phyloP scores from a whole-genome alignment of 1,140 invertebrate genomes.

The Brachionus rotundiformis region DNA sequence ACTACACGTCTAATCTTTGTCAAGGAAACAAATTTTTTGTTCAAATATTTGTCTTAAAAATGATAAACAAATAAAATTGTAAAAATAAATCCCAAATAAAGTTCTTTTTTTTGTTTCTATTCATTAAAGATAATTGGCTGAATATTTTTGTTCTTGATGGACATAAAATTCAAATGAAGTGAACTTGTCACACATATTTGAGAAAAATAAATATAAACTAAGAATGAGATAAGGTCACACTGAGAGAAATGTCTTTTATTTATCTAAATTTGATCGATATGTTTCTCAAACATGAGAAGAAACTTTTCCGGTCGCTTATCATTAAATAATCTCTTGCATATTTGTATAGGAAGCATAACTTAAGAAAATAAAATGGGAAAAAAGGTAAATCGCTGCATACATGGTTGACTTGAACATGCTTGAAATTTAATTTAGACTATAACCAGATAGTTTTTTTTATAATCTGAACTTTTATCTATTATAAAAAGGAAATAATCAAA shows the following conservation, averaged over 20 bases:
- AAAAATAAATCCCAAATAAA: neutral
- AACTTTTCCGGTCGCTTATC: neutral
- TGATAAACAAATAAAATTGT: slow-evolving; percentile 21
- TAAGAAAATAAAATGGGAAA: neutral
- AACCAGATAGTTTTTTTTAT: no score
- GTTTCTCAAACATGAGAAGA: neutral
- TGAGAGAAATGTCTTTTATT: neutral
- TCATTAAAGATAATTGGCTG: slow-evolving; percentile 11
- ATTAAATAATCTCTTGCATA: neutral
- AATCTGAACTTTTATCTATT: neutral
- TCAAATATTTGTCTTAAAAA: slow-evolving; percentile 19
- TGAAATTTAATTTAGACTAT: no score
- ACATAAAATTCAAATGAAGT: neutral
- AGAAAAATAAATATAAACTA: slow-evolving; percentile 6
- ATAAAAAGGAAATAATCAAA: neutral
- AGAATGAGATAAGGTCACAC: neutral
- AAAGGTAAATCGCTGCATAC: neutral
- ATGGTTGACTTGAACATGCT: neutral
- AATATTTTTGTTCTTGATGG: neutral
- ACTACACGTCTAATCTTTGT: slow-evolving; percentile 18
- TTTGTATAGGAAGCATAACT: neutral
- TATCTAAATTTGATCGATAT: neutral
- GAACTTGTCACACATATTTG: slow-evolving; percentile 1
- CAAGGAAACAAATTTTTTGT: slow-evolving; percentile 40
- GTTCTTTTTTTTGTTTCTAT: neutral